Base-by-base conservation (phyloP, 2,113 vertebrate genomes). In the Anolis carolinensis region DNA sequence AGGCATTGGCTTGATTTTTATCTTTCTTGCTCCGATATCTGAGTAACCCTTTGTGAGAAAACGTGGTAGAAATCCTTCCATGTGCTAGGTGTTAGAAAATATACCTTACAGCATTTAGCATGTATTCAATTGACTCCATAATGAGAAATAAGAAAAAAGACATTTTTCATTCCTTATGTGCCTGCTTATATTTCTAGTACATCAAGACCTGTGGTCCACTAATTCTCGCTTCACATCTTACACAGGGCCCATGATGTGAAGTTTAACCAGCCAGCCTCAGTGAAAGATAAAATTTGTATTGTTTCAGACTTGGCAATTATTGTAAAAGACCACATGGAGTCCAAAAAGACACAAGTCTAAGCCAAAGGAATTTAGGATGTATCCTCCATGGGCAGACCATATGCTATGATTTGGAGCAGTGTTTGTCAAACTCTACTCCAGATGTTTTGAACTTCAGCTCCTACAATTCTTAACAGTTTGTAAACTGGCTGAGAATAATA, bases 311-410 rank as follows among this genome's bases (percentile, higher is more conserved):
- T 48, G 81, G 59, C 39, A 67, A 65, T 30, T 50, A 52, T 36
- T 34, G 27, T 79, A 5, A 27, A 62, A 88, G 81, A 55, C 1
- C 10, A 32, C 1, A 67, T 0, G 0, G 0, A 80, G 2, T 62
- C 80, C 79, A 91, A 80, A 88, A 90, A 86, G 84, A 86, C 71
- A 83, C n/a, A 85, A 80, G 89, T 75, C 78, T 87, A 89, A 85
- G 85, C 55, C 32, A 89, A 82, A 67, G 50, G 68, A 90, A 39
- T 1, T 0, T 0, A 0, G 0, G 59, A 52, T 52, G 68, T 50
- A 85, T 81, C 71, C 59, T 84, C 44, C 0, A 0, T 63, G 44
- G 30, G n/a, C 0, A 1, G 71, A 21, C 80, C 39, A 36, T 1
- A 1, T 39, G 36, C 77, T 74, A 81, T 0, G 1, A 4, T 88